phyloP scores from a whole-genome alignment of 1,140 invertebrate species.

The Lucilia cuprina region DNA sequence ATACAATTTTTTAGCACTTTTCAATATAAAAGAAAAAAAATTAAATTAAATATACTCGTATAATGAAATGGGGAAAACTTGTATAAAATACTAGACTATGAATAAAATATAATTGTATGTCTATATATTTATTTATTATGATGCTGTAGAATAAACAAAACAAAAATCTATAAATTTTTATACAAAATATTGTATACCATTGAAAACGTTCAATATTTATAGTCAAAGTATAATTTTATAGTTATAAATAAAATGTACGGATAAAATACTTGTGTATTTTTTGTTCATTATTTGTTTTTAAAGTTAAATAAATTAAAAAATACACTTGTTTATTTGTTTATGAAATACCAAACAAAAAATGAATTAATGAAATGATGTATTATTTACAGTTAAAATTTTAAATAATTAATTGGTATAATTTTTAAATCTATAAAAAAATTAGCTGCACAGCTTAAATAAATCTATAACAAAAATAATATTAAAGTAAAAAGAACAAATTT shows the following conservation, averaged over 20 bases:
- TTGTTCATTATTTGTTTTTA: too few relatives aligned
- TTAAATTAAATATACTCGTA: not conserved
- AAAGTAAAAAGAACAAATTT: not conserved
- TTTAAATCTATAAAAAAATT: too few relatives aligned
- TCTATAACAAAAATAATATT: not conserved
- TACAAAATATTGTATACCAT: not conserved
- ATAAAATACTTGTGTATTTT: too few relatives aligned
- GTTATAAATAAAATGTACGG: too few relatives aligned
- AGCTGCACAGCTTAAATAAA: too few relatives aligned
- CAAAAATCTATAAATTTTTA: not conserved
- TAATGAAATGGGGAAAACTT: not conserved
- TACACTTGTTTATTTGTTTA: not conserved
- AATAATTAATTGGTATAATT: not conserved
- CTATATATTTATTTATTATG: too few relatives aligned
- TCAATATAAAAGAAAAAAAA: too few relatives aligned
- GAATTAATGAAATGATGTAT: not conserved
- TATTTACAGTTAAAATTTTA: not conserved
- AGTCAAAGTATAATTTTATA: too few relatives aligned
- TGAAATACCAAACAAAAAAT: not conserved
- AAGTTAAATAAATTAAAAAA: not conserved
- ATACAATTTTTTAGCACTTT: too few relatives aligned
- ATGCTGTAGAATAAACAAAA: too few relatives aligned
- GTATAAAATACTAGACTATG: not conserved
- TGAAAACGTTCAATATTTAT: not conserved
- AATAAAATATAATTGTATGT: too few relatives aligned